Conservation (phyloP, 1,140 invertebrate species). For the Bombyx mori region DNA sequence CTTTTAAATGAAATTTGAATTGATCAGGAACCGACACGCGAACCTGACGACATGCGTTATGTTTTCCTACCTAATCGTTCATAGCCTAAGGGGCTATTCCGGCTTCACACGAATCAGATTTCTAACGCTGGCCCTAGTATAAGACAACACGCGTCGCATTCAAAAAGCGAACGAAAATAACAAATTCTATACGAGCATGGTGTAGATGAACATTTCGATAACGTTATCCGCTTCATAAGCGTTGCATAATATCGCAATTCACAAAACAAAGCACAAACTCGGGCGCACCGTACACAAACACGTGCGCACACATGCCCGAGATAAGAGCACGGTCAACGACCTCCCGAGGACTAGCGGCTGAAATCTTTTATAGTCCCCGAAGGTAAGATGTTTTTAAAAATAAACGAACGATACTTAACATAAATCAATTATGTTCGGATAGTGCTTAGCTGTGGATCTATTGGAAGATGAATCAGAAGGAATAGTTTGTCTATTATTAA, state of each 20-base stretch:
- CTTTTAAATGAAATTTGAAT: too few relatives aligned
- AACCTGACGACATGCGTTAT: too few relatives aligned
- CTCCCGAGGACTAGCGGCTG: slow-evolving; percentile 48
- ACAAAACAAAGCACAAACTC: slow-evolving; percentile 26
- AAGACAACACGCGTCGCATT: too few relatives aligned
- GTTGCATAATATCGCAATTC: slow-evolving; percentile 49
- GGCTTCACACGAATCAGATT: too few relatives aligned
- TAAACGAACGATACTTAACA: slow-evolving; percentile 7
- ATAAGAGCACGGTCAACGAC: slow-evolving; percentile 58
- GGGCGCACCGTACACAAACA: slow-evolving; percentile 35
- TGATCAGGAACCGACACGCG: too few relatives aligned
- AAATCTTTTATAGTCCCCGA: slow-evolving; percentile 27
- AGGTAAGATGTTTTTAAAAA: slow-evolving; percentile 8
- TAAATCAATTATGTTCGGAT: slow-evolving; percentile 9
- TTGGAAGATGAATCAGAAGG: background rate
- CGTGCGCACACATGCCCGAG: slow-evolving; percentile 39
- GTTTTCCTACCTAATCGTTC: too few relatives aligned
- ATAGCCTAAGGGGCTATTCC: too few relatives aligned
- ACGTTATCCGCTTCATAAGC: slow-evolving; percentile 39
- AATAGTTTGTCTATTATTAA: too few relatives aligned
- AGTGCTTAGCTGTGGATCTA: background rate
- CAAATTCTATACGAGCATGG: slow-evolving; percentile 22
- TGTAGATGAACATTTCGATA: slow-evolving; percentile 37
- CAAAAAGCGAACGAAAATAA: too few relatives aligned
- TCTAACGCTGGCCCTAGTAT: too few relatives aligned